Percentiles rank a stretch among this genome's conserved stretches.
Evolutionary conservation across 1,140 invertebrate genomes (phyloP).

Genomic region (Himalopsyche phryganea): DNA sequence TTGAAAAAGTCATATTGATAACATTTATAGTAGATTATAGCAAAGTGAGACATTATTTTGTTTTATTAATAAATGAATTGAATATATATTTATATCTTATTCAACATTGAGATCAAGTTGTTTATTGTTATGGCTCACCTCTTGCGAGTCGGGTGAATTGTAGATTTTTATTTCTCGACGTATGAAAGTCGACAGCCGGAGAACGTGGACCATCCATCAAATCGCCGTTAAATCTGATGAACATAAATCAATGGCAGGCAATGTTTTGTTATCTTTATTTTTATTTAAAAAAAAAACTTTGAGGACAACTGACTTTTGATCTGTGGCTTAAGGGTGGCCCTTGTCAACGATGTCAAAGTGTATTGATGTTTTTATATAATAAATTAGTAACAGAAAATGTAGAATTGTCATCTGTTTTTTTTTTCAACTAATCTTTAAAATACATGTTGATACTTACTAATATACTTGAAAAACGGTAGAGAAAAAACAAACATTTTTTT

Average conservation of each 20-base stretch:
- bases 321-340: not conserved
- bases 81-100: too few species aligned
- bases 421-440: not conserved
- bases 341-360: not conserved
- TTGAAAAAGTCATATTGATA: too few species aligned
- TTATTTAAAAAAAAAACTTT: not conserved
- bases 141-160: not conserved
- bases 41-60: too few species aligned
- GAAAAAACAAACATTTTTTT: too few species aligned
- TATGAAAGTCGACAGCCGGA: too few species aligned
- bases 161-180: too few species aligned
- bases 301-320: not conserved
- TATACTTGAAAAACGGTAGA: too few species aligned
- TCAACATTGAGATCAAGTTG: too few species aligned
- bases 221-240: conserved; percentile 30
- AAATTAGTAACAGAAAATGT: not conserved
- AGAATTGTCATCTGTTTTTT: not conserved
- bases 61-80: too few species aligned
- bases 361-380: too few species aligned
- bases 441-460: too few species aligned
- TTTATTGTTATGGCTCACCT: not conserved
- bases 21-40: too few species aligned
- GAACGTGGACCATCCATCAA: conserved; percentile 28
- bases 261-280: not conserved
- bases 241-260: conserved; percentile 32